Evolutionary conservation across 2,888 invertebrate species (phyloP).

Genomic region (Chironomus tentans): DNA sequence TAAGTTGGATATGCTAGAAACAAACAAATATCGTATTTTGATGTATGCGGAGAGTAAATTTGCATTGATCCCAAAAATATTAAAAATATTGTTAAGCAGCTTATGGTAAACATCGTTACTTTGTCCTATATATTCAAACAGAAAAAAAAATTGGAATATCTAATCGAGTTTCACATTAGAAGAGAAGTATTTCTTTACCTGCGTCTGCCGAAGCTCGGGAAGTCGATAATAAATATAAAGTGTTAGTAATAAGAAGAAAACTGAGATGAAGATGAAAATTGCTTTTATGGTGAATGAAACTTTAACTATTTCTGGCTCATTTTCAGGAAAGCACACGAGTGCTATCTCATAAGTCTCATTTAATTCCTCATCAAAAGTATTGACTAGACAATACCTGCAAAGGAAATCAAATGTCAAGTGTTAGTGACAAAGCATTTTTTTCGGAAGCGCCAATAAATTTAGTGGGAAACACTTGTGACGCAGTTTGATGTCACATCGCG

Average conservation of each 20-base stretch:
- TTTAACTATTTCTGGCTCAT: slow-evolving; percentile 37
- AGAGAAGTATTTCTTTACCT: slow-evolving; percentile 34
- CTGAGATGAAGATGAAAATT: slow-evolving; percentile 46
- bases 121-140: slow-evolving; percentile 28
- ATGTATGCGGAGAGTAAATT: not conserved
- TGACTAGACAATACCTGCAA: slow-evolving; percentile 10
- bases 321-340: slow-evolving; percentile 38
- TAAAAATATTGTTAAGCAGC: slow-evolving; percentile 27
- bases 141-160: not conserved
- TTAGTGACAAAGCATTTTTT: too few relatives aligned
- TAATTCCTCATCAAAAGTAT: slow-evolving; percentile 34
- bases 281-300: slow-evolving; percentile 30
- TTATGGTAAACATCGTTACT: slow-evolving; percentile 28
- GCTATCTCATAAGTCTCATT: slow-evolving; percentile 33
- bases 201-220: slow-evolving; percentile 51
- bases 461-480: too few relatives aligned
- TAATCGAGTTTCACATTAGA: not conserved
- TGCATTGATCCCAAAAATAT: slow-evolving; percentile 28
- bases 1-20: slow-evolving; percentile 49
- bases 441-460: too few relatives aligned
- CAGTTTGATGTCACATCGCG: too few relatives aligned
- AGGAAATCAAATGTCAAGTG: not conserved
- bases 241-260: slow-evolving; percentile 51
- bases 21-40: slow-evolving; percentile 17
- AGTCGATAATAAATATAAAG: slow-evolving; percentile 51